Base-by-base conservation (phyloP, 1,140 invertebrate species). In the Trissolcus basalis region DNA sequence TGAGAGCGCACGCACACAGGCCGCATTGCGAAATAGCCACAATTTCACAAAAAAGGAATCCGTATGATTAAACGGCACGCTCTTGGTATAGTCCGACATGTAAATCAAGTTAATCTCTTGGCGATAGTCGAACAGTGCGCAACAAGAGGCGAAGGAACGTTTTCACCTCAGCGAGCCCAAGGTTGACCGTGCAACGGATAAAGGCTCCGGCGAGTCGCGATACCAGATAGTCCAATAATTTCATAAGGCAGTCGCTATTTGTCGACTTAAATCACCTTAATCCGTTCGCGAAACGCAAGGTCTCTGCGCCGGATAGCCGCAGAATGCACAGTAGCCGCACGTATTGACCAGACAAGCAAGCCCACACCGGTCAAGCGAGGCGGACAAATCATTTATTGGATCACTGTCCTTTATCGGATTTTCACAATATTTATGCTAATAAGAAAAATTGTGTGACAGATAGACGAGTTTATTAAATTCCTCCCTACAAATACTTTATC, bases 221-320 rank as follows among this genome's bases (percentile, higher is more conserved):
- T 79, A 77, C 64, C 53, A 79, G 78, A 77, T 79, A 79, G 73
- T 58, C 78, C 69, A 79, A 79, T 79, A 75, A 79, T 79, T 77
- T 74, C 73, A 79, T 77, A 77, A 73, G 70, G 70, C 78, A 77
- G 69, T 70, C 70, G 73, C 78, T 71, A 79, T 79, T 77, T 77
- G 78, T 77, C 73, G 61, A 79, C 73, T 77, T 77, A 77, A 79
- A 79, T 78, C 71, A 79, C 70, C 11, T 70, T 81, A 77, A 77
- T 79, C 79, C 61, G 56, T 77, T 54, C 67, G 75, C 68, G 49
- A 77, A 78, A 75, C 41, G 63, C 63, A 70, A 72, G 75, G 67
- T 70, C 67, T 53, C 48, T 19, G 15, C n/a, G 53, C 45, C 43
- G 41, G 49, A 69, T 73, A 35, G 15, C 19, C 19, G 19, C 19